Evolutionary conservation across 2,888 invertebrate species (phyloP).

Genomic region (Criorhina ranunculi): DNA sequence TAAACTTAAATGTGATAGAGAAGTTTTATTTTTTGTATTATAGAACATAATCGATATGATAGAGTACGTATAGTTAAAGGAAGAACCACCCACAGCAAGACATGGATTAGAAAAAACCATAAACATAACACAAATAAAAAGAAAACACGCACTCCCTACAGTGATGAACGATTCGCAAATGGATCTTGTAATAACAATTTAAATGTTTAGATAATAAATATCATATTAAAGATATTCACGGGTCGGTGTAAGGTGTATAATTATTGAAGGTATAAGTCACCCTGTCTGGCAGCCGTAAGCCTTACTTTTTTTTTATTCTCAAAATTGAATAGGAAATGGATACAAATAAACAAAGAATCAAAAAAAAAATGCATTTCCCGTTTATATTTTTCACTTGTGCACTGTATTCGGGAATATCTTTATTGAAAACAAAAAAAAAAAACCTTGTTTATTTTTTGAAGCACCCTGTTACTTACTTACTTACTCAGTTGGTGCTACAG

Average conservation of each 20-base stretch:
- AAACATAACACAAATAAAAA: constrained; percentile 6
- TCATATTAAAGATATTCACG: constrained; percentile 5
- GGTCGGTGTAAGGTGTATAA: too few relatives aligned
- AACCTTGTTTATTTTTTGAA: background rate
- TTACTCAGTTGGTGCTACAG: too few relatives aligned
- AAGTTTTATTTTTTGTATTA: constrained; percentile 69
- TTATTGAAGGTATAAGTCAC: too few relatives aligned
- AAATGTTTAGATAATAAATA: constrained; percentile 61
- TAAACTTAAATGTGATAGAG: constrained; percentile 73
- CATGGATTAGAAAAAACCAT: constrained; percentile 7
- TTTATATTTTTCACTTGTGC: too few relatives aligned
- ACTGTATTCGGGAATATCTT: too few relatives aligned
- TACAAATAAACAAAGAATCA: too few relatives aligned
- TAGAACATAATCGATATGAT: constrained; percentile 40
- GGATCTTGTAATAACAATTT: constrained; percentile 43
- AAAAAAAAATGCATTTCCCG: too few relatives aligned
- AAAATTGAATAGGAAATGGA: too few relatives aligned
- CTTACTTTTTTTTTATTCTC: too few relatives aligned
- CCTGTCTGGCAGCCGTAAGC: too few relatives aligned
- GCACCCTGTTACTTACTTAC: background rate
- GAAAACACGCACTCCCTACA: constrained; percentile 24
- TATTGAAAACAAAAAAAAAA: too few relatives aligned
- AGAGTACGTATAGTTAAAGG: constrained; percentile 49
- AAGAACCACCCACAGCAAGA: constrained; percentile 33
- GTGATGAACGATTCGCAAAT: constrained; percentile 23